Percentiles rank a stretch among this genome's conserved stretches.
These are phyloP conservation scores for Drosophila anceps DNA, from an alignment of 2,888 invertebrate species.

Conservation along the genomic window DNA sequence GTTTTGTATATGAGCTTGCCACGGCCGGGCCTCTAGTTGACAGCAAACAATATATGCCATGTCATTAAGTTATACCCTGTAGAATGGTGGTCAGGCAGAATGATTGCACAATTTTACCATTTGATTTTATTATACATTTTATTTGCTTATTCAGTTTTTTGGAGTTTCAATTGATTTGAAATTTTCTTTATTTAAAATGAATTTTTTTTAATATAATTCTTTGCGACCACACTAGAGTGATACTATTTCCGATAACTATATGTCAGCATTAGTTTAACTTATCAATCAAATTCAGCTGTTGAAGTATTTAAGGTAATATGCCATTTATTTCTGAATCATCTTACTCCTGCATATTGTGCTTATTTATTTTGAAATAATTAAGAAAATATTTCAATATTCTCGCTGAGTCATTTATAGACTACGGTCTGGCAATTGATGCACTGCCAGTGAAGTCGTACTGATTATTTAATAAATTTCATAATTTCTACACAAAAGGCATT, in stretches of 20 bases:
- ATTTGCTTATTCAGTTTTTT: not conserved
- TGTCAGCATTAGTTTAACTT: not conserved
- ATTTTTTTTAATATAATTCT: not conserved
- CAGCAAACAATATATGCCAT: not conserved
- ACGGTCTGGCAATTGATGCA: too few species aligned
- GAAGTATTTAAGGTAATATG: not conserved
- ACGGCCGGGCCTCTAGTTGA: not conserved
- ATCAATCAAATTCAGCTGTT: not conserved
- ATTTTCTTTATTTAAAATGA: not conserved
- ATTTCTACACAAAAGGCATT: too few species aligned
- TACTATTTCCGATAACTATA: not conserved
- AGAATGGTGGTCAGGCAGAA: not conserved
- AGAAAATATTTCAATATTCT: too few species aligned
- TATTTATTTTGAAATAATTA: too few species aligned
- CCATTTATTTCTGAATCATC: not conserved
- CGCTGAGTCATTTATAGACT: too few species aligned
- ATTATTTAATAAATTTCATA: too few species aligned
- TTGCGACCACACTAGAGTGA: not conserved
- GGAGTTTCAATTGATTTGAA: not conserved
- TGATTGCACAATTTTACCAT: not conserved
- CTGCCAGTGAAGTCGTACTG: too few species aligned
- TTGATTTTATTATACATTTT: not conserved
- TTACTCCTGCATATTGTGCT: not conserved
- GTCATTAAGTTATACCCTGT: not conserved
- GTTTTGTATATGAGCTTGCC: constrained; percentile 5